These are phyloP conservation scores for Mesorhabditis spiculigera DNA, from an alignment of 2,888 invertebrate species.

Conservation along the genomic window DNA sequence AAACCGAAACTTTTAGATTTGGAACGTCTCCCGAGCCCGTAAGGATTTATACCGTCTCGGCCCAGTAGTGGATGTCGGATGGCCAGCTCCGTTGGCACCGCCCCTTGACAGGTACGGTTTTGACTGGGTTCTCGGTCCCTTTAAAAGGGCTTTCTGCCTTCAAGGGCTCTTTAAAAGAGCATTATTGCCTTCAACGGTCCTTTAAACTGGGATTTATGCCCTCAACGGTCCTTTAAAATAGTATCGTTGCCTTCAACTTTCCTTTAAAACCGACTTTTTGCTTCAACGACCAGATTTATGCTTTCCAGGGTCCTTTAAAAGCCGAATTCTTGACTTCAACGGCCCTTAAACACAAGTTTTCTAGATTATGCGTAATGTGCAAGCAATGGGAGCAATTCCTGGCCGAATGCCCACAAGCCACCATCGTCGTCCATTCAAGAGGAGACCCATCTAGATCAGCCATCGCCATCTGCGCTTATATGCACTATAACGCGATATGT, in stretches of 20 bases:
- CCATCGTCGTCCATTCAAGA: conserved; percentile 78
- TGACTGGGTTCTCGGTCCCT: no score
- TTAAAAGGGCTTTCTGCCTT: no score
- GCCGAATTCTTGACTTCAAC: no score
- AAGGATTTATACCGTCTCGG: conserved; percentile 69
- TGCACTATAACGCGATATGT: conserved; percentile 89
- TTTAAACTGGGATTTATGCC: no score
- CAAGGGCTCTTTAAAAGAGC: no score
- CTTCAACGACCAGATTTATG: no score
- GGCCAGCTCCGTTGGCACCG: conserved; percentile 68
- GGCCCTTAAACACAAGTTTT: conserved; percentile 56
- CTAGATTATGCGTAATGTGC: conserved; percentile 83
- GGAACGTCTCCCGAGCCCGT: conserved; percentile 75
- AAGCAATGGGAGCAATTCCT: conserved; percentile 90
- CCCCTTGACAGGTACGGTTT: background rate
- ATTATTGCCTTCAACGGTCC: no score
- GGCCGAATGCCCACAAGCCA: conserved; percentile 76
- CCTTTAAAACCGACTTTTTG: no score
- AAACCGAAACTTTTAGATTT: conserved; percentile 69
- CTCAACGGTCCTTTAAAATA: no score
- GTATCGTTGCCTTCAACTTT: no score
- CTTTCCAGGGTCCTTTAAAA: no score
- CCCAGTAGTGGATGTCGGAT: conserved; percentile 73
- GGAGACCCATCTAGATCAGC: conserved; percentile 81
- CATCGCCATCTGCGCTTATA: conserved; percentile 83